A percentile compares a stretch with the other conserved stretches of the same genome.
Conservation (phyloP, 2,797 vertebrate genomes). For the Epinephelus malabaricus region DNA sequence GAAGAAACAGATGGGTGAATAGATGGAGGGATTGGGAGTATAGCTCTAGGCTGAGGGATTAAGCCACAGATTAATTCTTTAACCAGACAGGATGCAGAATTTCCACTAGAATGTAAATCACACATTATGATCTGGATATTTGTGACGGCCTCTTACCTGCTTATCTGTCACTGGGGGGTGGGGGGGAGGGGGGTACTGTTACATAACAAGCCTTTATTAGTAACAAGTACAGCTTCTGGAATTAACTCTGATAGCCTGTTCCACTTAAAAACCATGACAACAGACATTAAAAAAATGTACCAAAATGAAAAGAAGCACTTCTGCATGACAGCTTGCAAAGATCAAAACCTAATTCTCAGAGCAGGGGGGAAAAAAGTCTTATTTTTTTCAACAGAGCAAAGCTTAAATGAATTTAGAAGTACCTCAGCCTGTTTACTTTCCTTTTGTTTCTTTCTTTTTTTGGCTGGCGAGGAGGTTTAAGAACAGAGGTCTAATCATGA, state of each 20-base stretch:
- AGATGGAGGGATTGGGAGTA: constrained; percentile 64
- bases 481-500: constrained; percentile 19
- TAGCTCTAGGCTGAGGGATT: constrained; percentile 58
- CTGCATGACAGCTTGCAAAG: constrained; percentile 23
- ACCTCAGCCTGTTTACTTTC: neutral
- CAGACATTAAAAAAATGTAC: too few relatives aligned
- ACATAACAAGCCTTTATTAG: neutral
- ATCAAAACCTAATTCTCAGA: constrained; percentile 29
- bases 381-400: neutral
- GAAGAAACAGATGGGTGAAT: constrained; percentile 56
- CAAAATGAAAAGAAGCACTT: neutral
- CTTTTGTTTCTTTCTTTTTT: neutral
- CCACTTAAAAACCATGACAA: too few relatives aligned
- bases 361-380: neutral
- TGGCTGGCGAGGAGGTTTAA: constrained; percentile 6
- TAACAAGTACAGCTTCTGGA: neutral
- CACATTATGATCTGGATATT: constrained; percentile 37
- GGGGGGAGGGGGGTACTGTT: neutral
- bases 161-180: neutral
- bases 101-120: constrained; percentile 49
- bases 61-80: constrained; percentile 71
- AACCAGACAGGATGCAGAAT: constrained; percentile 54
- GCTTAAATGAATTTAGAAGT: constrained; percentile 29
- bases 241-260: neutral
- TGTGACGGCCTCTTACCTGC: constrained; percentile 53